phyloP scores from a whole-genome alignment of 1,140 invertebrate genomes.

The Idris sp. region DNA sequence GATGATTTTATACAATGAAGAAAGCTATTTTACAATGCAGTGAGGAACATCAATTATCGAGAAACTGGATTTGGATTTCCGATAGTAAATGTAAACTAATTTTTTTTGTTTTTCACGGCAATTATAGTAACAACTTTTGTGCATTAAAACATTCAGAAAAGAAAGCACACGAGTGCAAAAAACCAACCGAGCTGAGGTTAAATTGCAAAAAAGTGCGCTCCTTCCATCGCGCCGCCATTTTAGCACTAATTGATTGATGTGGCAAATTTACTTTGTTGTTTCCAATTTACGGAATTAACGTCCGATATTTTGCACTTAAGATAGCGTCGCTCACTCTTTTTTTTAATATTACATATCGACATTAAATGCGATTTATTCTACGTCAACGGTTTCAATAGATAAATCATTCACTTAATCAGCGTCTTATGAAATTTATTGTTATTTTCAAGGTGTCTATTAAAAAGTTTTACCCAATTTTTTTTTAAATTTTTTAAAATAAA shows the following conservation, averaged over 20 bases:
- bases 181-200: not conserved
- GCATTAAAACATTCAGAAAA: slow-evolving; percentile 47
- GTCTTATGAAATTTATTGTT: too few relatives aligned
- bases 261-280: slow-evolving; percentile 54
- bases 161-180: slow-evolving; percentile 17
- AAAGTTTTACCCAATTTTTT: too few relatives aligned
- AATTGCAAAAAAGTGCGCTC: slow-evolving; percentile 23
- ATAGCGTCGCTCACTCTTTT: slow-evolving; percentile 10
- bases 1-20: too few relatives aligned
- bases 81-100: slow-evolving; percentile 32
- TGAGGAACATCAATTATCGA: slow-evolving; percentile 24
- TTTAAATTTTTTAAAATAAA: too few relatives aligned
- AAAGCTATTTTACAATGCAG: slow-evolving; percentile 40
- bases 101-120: slow-evolving; percentile 41
- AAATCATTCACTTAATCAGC: not conserved
- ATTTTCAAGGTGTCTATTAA: too few relatives aligned
- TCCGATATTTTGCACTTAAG: slow-evolving; percentile 31
- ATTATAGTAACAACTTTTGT: slow-evolving; percentile 59
- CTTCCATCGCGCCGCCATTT: slow-evolving; percentile 30
- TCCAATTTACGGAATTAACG: slow-evolving; percentile 53
- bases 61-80: slow-evolving; percentile 20
- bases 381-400: slow-evolving; percentile 2
- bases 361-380: slow-evolving; percentile 8
- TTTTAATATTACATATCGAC: slow-evolving; percentile 15
- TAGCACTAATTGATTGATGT: slow-evolving; percentile 37